These are phyloP conservation scores for Loriculus beryllinus DNA, from an alignment of 2,797 vertebrate species.

Conservation along the genomic window DNA sequence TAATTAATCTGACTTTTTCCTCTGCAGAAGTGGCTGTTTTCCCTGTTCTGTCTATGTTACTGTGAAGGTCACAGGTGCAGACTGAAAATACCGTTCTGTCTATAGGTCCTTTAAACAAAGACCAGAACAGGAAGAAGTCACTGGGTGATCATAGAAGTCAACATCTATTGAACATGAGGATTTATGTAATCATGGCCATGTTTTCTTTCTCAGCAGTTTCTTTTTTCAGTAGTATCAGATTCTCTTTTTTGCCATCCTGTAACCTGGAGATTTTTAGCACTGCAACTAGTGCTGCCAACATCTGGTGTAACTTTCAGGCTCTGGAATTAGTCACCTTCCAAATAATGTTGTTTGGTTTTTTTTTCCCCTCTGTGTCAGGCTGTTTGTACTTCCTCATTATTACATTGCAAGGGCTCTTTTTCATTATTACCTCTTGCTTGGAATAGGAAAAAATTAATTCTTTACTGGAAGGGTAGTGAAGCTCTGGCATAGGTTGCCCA, in stretches of 20 bases:
- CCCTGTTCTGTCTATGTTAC: neutral
- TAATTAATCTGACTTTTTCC: neutral
- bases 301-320: neutral
- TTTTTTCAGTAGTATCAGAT: neutral
- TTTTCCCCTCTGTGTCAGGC: neutral
- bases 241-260: neutral
- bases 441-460: neutral
- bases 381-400: neutral
- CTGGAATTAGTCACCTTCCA: neutral
- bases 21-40: neutral
- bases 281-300: neutral
- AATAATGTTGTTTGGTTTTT: neutral
- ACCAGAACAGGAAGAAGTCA: neutral
- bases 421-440: neutral
- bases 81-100: neutral
- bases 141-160: neutral
- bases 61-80: neutral
- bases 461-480: neutral
- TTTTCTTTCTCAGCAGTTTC: neutral
- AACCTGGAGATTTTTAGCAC: neutral
- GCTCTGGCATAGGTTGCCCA: neutral
- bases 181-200: neutral
- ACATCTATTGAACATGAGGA: neutral
- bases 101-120: neutral
- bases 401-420: neutral